A percentile compares a stretch with the other conserved stretches of the same genome.
phyloP scores from a whole-genome alignment of 2,888 invertebrate species.

The Epirrhoe tristata region DNA sequence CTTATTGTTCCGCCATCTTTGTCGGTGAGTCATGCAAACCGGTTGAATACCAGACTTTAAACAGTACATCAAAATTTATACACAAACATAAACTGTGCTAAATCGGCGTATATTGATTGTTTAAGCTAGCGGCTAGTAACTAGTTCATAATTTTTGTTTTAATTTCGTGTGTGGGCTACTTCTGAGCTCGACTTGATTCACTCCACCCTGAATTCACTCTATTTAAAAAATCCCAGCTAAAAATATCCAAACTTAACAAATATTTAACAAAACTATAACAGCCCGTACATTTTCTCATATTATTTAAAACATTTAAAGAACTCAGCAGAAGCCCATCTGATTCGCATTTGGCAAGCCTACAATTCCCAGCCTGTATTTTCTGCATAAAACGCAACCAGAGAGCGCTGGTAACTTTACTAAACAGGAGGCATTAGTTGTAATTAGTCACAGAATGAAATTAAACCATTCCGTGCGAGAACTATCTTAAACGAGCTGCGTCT shows the following conservation, averaged over 20 bases:
- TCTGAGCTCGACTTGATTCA: background rate
- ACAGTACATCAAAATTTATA: constrained; percentile 64
- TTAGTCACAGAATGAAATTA: constrained; percentile 1
- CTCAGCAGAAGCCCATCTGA: background rate
- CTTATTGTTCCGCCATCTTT: constrained; percentile 74
- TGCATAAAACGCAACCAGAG: background rate
- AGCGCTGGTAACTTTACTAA: background rate
- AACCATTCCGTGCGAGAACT: background rate
- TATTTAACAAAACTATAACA: too few species aligned
- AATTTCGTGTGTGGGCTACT: background rate
- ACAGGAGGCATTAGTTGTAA: background rate
- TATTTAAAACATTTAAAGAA: background rate
- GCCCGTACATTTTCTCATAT: background rate
- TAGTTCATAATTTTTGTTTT: constrained; percentile 1
- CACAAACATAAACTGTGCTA: constrained; percentile 42
- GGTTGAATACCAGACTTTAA: constrained; percentile 59
- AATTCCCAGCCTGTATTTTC: background rate
- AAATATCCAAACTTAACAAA: too few species aligned
- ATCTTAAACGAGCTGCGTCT: background rate
- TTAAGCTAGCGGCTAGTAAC: background rate
- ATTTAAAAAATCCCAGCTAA: too few species aligned
- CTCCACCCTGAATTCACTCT: background rate
- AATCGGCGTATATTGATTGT: constrained; percentile 28
- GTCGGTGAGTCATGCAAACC: constrained; percentile 54
- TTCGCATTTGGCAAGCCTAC: background rate